Percentiles rank a stretch among this genome's conserved stretches.
phyloP scores from a whole-genome alignment of 2,113 vertebrate species.

The Hypocryptadius cinnamomeus region DNA sequence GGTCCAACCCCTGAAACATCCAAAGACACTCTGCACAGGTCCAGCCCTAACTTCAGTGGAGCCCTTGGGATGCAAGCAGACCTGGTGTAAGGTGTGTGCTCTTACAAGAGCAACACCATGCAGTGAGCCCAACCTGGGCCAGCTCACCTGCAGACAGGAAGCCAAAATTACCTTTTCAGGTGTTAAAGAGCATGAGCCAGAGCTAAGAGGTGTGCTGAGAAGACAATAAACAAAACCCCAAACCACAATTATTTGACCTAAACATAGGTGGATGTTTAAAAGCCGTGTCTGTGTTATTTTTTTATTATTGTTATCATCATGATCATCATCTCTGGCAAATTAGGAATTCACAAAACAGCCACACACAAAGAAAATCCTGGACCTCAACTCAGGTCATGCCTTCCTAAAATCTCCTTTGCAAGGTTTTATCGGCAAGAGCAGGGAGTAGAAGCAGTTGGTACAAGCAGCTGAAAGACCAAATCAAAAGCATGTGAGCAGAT shows the following conservation, averaged over 20 bases:
- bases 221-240: not conserved
- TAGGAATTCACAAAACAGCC: not conserved
- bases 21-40: not conserved
- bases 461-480: conserved; percentile 50
- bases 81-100: rapidly evolving
- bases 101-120: not conserved
- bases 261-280: not conserved
- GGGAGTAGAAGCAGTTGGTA: conserved; percentile 60
- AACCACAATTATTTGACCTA: not conserved
- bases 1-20: not conserved
- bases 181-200: not conserved
- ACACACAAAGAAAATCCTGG: conserved; percentile 22
- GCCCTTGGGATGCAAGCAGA: not conserved
- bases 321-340: not conserved
- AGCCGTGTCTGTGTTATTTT: rapidly evolving
- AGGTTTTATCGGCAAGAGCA: conserved; percentile 31
- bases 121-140: not conserved
- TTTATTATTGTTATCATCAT: not conserved
- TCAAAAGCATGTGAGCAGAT: conserved; percentile 70
- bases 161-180: not conserved
- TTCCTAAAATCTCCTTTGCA: conserved; percentile 47
- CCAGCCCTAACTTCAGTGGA: not conserved
- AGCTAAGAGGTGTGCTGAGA: not conserved
- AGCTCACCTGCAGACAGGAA: not conserved
- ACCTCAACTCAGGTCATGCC: conserved; percentile 30